Evolutionary conservation across 2,113 vertebrate genomes (phyloP).

Genomic region (Cacatua alba): DNA sequence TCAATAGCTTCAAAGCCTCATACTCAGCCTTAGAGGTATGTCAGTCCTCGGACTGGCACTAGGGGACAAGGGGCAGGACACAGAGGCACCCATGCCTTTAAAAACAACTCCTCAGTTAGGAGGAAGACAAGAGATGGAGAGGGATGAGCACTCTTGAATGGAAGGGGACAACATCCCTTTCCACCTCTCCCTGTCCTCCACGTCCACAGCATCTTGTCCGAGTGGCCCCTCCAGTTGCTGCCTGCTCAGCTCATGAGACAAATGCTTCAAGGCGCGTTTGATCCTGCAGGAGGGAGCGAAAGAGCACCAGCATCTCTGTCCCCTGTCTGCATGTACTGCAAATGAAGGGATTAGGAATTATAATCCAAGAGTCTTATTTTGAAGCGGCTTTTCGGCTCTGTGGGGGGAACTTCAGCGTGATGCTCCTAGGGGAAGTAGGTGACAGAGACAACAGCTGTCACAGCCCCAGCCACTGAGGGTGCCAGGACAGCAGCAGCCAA

Average conservation of each 20-base stretch:
- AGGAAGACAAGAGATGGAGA: not conserved
- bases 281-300: not conserved
- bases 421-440: not conserved
- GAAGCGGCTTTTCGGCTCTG: slow-evolving; percentile 20
- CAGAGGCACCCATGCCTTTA: not conserved
- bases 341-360: slow-evolving; percentile 27
- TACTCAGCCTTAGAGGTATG: too few species aligned
- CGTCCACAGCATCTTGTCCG: accelerated
- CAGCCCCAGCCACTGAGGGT: accelerated
- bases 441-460: not conserved
- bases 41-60: not conserved
- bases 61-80: accelerated
- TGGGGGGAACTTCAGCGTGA: not conserved
- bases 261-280: accelerated
- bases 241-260: not conserved
- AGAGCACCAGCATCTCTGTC: not conserved
- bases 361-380: slow-evolving; percentile 17
- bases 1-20: not conserved
- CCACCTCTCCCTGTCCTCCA: not conserved
- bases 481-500: accelerated
- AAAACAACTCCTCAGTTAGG: not conserved
- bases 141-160: not conserved
- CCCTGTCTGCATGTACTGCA: not conserved
- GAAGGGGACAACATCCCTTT: not conserved
- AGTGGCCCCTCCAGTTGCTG: accelerated